Evolutionary conservation across 2,888 invertebrate genomes (phyloP), one percentile per base, ranked within the genome.

Genomic region (Hylaea fasciaria): DNA sequence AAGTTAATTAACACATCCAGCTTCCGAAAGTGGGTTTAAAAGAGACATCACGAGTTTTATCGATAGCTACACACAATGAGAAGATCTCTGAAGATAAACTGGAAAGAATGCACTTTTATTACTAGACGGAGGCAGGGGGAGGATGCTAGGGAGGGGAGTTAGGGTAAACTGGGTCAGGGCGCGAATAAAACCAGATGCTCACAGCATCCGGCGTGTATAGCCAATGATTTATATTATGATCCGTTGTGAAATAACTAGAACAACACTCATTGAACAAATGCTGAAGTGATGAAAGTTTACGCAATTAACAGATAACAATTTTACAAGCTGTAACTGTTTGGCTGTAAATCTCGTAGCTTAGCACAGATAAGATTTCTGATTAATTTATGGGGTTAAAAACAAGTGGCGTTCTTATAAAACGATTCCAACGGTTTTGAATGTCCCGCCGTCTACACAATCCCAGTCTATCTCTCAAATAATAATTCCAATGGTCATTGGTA

Each of bases 181-280:
- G 63, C 64, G 71, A 70, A 75, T 77, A 80, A 78, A 78, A 76
- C 66, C 61, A 66, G 60, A 55, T 61, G 61, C 60, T 50, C 62
- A 64, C 48, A 54, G 71, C 64, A 66, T 69, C 70, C 73, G 60
- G 62, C 64, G 68, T 71, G 65, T 70, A 77, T 69, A 68, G 62
- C 66, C 70, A 72, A 78, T 77, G 74, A 78, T 80, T 78, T 78
- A 77, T 75, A 73, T 66, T 73, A 74, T 72, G 60, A 69, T 71
- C 64, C 56, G 65, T 62, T 35, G 62, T 53, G 69, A 64, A 68
- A 71, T 62, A 68, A 62, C 66, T 66, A 60, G 62, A 64, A 55
- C 64, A 64, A 65, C 57, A 41, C n/a, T 54, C 65, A 70, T 74
- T 57, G 16, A 65, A 65, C 69, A 54, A 59, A 63, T 61, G 45